Evolutionary conservation across 2,797 vertebrate genomes (phyloP), one percentile per base, ranked within the genome.

Genomic region (Octomys mimax): DNA sequence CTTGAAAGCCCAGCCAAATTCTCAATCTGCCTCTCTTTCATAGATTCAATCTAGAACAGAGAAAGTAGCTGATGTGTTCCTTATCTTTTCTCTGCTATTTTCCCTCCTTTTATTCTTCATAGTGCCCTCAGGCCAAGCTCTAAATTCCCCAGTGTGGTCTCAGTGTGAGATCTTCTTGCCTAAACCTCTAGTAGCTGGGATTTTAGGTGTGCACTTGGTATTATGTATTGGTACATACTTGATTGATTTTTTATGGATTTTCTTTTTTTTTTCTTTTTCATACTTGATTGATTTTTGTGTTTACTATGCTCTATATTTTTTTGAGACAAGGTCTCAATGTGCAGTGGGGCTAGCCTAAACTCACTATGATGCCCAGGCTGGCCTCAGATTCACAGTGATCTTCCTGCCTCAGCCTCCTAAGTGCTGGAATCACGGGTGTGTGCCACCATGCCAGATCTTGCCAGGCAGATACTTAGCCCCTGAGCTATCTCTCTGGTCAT

Each of bases 21-120:
- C 52, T 95, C 46, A 86, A 70, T 36, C 81, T 80, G n/a, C 78
- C 42, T 91, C 46, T 70, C 70, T 68, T 68, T 92, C n/a, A 66
- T 90, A n/a, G 19, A 80, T 86, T 75, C 70, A 64, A 66, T 81
- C 31, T 59, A 81, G n/a, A 82, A 86, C 13, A 81, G 66, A 86
- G 42, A 59, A 31, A 49, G 64, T 33, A 18, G 64, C 66, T 24
- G 26, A 42, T 62, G 26, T 31, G 39, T 77, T 54, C 31, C n/a
- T 6, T 61, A 42, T 46, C 33, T 42, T 89, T 87, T 89, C 49
- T 80, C 31, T 80, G 49, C 57, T 59, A 36, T 31, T 31, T 62
- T 49, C 28, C 28, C 1, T 46, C n/a, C 22, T 52, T 92, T 89
- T 42, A 52, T 14, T 92, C 59, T 89, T 16, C 28, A n/a, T 24